Base-by-base conservation (phyloP, 2,888 invertebrate genomes). In the Chrysina gloriosa region DNA sequence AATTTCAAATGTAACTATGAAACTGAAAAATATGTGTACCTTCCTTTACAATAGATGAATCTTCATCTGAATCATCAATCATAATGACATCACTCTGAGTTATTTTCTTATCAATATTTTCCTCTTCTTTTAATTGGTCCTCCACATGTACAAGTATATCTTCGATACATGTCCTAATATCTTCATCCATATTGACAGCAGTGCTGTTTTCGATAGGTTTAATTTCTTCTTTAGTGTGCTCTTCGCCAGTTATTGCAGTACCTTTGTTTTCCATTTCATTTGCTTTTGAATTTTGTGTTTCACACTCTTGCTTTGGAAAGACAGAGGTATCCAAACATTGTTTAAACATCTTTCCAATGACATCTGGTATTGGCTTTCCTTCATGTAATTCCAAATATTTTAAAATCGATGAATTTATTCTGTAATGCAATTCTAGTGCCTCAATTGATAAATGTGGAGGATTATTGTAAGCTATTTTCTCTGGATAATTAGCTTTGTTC, bases 361-460 rank as follows among this genome's bases (percentile, higher is more conserved):
- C 87, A 72, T 83, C 85, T 54, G 86, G 86, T 72, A 92, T 85
- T 0, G 87, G 86, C 82, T 91, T 90, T 52, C 89, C 90, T 77
- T 92, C 92, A 74, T 91, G 89, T 71, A 90, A 88, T 77, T 94
- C 92, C 27, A 97, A 85, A 81, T 91, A 92, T 83, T 96, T 97
- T 3, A 97, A 84, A 76, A 95, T 92, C n/a, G 93, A 92, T 0
- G 95, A 92, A 80, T 97, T 95, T 65, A 95, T 91, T 77, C 97
- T 87, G 78, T 92, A 92, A 77, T 91, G 91, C 21, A 93, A 86
- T 84, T 97, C 97, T 31, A 97, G 84, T 0, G 95, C 93, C 85
- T 97, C 97, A 50, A 97, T 90, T 9, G 96, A 90, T 50, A 94
- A 84, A 79, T 92, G 89, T 68, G 94, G 91, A 0, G 96, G 94